These are phyloP conservation scores for Atractosteus spatula DNA, from an alignment of 2,113 vertebrate species.

Conservation along the genomic window DNA sequence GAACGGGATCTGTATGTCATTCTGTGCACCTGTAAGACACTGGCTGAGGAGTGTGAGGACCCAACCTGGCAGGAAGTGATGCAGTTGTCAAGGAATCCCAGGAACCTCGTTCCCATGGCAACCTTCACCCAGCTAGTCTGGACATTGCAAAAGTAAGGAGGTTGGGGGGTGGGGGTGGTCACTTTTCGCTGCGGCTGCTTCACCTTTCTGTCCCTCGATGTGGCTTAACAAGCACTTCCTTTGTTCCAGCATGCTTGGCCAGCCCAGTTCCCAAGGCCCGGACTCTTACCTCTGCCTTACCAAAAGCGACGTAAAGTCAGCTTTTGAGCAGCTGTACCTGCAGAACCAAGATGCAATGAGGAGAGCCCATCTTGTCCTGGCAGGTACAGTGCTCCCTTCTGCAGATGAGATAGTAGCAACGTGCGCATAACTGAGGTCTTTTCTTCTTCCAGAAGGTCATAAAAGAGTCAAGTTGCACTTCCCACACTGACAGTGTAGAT, in stretches of 20 bases:
- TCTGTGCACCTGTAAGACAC: conserved; percentile 60
- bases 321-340: conserved; percentile 65
- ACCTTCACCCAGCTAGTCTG: conserved; percentile 66
- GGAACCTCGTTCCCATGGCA: conserved; percentile 65
- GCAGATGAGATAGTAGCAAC: too few relatives aligned
- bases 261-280: conserved; percentile 28
- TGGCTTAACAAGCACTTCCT: not conserved
- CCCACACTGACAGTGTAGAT: too few relatives aligned
- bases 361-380: conserved; percentile 64
- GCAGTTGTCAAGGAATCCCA: conserved; percentile 43
- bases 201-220: too few relatives aligned
- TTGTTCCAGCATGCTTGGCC: conserved; percentile 24
- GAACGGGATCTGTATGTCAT: conserved; percentile 72
- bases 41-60: conserved; percentile 35
- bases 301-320: conserved; percentile 41
- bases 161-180: too few relatives aligned
- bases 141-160: conserved; percentile 66
- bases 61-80: conserved; percentile 61
- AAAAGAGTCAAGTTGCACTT: too few relatives aligned
- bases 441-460: too few relatives aligned
- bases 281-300: conserved; percentile 48
- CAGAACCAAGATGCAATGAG: conserved; percentile 40
- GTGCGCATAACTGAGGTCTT: too few relatives aligned
- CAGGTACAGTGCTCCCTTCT: conserved; percentile 53
- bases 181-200: too few relatives aligned